Evolutionary conservation across 2,113 vertebrate species (phyloP).

Genomic region (Gulo gulo): DNA sequence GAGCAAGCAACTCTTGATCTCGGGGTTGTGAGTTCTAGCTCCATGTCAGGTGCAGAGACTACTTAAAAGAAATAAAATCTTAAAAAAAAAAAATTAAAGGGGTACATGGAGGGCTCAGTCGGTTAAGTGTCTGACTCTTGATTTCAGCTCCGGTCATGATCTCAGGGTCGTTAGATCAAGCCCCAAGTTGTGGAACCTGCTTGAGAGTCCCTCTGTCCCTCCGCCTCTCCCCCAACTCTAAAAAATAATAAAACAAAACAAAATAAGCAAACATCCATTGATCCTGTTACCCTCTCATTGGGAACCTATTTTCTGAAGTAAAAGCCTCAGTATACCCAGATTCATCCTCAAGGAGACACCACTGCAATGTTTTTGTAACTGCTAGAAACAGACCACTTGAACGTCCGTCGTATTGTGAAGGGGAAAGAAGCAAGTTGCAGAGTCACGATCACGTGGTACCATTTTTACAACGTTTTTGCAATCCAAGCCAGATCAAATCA

Average conservation of each 20-base stretch:
- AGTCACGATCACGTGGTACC: neutral
- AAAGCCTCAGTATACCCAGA: neutral
- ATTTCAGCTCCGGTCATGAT: neutral
- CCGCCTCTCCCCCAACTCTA: neutral
- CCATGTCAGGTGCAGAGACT: neutral
- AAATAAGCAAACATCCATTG: neutral
- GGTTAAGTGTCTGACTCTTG: neutral
- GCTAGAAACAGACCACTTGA: neutral
- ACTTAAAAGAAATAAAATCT: neutral
- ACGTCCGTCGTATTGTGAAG: neutral
- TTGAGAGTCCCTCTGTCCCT: neutral
- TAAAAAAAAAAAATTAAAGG: too few relatives aligned
- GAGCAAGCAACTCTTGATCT: neutral
- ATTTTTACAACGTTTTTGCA: neutral
- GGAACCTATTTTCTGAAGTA: neutral
- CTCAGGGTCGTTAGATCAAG: neutral
- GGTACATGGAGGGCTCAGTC: neutral
- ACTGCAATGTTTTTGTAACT: neutral
- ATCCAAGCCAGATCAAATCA: neutral
- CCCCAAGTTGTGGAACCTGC: neutral
- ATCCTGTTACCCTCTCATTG: neutral
- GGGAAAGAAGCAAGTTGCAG: neutral
- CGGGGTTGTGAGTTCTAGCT: neutral
- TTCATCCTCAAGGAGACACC: neutral
- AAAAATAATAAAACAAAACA: neutral